Conservation (phyloP, 2,113 vertebrate species). For the Zeus faber region DNA sequence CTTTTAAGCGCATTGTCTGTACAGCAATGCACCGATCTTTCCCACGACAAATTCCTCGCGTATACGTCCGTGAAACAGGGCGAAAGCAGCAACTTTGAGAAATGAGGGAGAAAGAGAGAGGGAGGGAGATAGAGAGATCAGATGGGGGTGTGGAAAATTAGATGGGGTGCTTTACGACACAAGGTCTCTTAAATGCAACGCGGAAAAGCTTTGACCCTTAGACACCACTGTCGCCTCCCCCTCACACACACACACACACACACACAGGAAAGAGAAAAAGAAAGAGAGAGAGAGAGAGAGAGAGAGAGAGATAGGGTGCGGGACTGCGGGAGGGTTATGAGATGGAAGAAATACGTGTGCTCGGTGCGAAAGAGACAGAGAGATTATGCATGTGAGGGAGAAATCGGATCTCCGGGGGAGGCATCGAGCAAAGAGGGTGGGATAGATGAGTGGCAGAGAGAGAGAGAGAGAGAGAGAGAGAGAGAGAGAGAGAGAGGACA, state of each 20-base stretch:
- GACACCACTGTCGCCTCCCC: not conserved
- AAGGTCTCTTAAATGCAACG: conserved; percentile 60
- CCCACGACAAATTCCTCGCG: no score
- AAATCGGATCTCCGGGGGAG: not conserved
- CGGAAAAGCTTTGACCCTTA: conserved; percentile 56
- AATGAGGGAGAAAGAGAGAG: not conserved
- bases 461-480: not conserved
- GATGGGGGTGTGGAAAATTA: conserved; percentile 61
- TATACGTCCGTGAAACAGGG: no score
- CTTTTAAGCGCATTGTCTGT: no score
- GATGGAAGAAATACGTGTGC: not conserved
- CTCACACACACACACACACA: conserved; percentile 2
- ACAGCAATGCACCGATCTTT: no score
- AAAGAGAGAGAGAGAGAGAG: not conserved
- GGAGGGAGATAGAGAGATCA: conserved; percentile 10
- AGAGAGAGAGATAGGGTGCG: no score
- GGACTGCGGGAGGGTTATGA: not conserved
- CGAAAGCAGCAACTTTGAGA: no score
- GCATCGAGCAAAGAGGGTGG: not conserved
- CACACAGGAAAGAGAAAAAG: not conserved
- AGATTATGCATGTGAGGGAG: not conserved
- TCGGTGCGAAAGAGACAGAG: not conserved
- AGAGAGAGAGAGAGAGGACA: not conserved
- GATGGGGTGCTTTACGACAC: conserved; percentile 60
- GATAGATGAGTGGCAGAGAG: not conserved